phyloP scores from a whole-genome alignment of 2,797 vertebrate species.

The Salarias fasciatus region DNA sequence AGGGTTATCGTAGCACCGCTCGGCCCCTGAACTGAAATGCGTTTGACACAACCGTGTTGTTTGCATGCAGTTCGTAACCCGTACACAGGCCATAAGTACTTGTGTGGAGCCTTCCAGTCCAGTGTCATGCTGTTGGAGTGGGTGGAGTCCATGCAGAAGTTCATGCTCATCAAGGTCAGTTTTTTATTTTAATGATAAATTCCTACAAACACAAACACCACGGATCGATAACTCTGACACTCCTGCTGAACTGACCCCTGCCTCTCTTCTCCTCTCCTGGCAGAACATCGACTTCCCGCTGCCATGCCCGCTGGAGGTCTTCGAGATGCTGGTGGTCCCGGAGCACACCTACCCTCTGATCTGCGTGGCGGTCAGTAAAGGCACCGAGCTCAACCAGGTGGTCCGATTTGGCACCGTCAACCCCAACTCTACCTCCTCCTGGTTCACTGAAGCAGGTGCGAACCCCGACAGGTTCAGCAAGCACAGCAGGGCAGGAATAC shows the following conservation, averaged over 20 bases:
- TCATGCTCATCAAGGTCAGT: constrained; percentile 95
- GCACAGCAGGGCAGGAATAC: not conserved
- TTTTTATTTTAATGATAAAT: no score
- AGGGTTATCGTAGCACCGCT: no score
- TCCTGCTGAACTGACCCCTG: no score
- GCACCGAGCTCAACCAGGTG: constrained; percentile 92
- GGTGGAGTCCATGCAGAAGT: constrained; percentile 97
- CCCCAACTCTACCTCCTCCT: constrained; percentile 93
- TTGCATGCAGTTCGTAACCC: constrained; percentile 90
- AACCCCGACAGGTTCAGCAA: not conserved
- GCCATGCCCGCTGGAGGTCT: constrained; percentile 90
- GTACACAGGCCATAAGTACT: constrained; percentile 94
- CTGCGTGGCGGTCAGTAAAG: constrained; percentile 92
- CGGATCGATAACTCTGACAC: no score
- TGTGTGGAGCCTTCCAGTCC: constrained; percentile 94
- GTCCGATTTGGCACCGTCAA: constrained; percentile 94
- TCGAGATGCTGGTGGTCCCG: constrained; percentile 95
- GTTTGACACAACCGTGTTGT: constrained; percentile 9
- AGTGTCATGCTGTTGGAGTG: constrained; percentile 94
- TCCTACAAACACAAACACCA: no score
- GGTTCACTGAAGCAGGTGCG: constrained; percentile 95
- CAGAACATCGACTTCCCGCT: constrained; percentile 95
- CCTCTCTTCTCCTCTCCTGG: not conserved
- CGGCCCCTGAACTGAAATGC: no score
- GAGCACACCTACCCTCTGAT: constrained; percentile 93